Evolutionary conservation across 2,113 vertebrate species (phyloP).

Genomic region (Cepphus grylle): DNA sequence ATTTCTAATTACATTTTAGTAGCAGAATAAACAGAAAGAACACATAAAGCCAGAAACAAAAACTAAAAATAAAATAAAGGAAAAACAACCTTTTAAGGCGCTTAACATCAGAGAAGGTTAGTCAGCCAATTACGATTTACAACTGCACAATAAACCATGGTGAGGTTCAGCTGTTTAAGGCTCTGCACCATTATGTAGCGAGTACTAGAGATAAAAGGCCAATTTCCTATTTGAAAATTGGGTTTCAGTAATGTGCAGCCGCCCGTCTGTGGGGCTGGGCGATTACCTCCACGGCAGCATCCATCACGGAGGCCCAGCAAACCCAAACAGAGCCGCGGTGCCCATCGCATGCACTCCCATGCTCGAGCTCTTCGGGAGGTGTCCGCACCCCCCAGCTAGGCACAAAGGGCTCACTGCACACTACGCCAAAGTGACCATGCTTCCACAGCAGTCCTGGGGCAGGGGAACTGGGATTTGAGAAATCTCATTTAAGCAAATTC

Average conservation of each 20-base stretch:
- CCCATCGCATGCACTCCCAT: not conserved
- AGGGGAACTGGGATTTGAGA: not conserved
- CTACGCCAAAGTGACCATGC: fast-evolving
- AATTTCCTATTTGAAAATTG: constrained; percentile 41
- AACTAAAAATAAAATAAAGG: constrained; percentile 11
- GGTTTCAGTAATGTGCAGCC: constrained; percentile 1
- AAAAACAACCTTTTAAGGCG: constrained; percentile 52
- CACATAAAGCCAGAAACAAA: constrained; percentile 25
- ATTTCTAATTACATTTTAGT: constrained; percentile 58
- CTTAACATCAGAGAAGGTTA: constrained; percentile 60
- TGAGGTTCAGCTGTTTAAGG: constrained; percentile 42
- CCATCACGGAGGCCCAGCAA: not conserved
- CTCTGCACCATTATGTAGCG: constrained; percentile 13
- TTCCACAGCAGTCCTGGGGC: not conserved
- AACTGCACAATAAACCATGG: constrained; percentile 12
- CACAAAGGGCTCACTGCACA: not conserved
- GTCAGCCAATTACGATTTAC: constrained; percentile 56
- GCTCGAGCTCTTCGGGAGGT: not conserved
- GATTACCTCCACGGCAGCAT: fast-evolving
- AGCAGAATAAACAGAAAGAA: constrained; percentile 43
- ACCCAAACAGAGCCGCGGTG: fast-evolving
- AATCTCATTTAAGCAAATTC: not conserved
- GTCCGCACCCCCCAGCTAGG: fast-evolving
- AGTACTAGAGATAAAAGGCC: constrained; percentile 37
- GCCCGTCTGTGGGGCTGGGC: not conserved